Percentiles rank a stretch among this genome's conserved stretches.
Conservation (phyloP, 2,888 invertebrate species). For the Idaea aversata region DNA sequence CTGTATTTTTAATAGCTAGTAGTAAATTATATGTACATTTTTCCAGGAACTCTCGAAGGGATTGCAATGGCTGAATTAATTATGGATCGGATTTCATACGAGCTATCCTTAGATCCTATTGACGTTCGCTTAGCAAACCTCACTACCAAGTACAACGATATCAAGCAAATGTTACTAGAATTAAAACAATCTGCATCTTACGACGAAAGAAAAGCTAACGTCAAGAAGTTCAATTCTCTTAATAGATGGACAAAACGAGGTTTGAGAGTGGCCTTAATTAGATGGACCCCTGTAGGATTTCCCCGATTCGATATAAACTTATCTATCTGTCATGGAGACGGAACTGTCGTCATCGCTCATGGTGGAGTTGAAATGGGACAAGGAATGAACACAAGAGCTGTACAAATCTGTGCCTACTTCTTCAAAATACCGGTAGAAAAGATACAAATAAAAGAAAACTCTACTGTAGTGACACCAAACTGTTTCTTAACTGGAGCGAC, state of each 20-base stretch:
- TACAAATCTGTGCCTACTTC: conserved; percentile 85
- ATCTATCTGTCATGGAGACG: conserved; percentile 84
- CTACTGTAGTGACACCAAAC: conserved; percentile 73
- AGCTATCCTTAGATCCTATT: conserved; percentile 76
- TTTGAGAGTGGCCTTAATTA: conserved; percentile 53
- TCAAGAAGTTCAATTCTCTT: conserved; percentile 73
- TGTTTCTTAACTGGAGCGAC: conserved; percentile 24
- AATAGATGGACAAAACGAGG: conserved; percentile 88
- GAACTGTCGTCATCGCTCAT: conserved; percentile 83
- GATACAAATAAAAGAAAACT: conserved; percentile 42
- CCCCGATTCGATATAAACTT: conserved; percentile 69
- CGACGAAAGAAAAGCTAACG: conserved; percentile 52
- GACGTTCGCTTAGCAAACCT: conserved; percentile 79
- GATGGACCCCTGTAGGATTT: conserved; percentile 79
- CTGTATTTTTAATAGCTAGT: conserved; percentile 1
- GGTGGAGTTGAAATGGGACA: conserved; percentile 89
- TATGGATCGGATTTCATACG: conserved; percentile 82
- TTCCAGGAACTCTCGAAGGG: conserved; percentile 73
- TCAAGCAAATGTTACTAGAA: conserved; percentile 65
- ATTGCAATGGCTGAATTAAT: conserved; percentile 78
- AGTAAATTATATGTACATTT: neutral
- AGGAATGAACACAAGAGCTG: conserved; percentile 88
- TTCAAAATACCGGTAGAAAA: conserved; percentile 82
- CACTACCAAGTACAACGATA: conserved; percentile 24
- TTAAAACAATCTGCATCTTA: conserved; percentile 37